Percentiles rank a stretch among this genome's conserved stretches.
Conservation (phyloP, 2,888 invertebrate species). For the Holacanthella duospinosa region DNA sequence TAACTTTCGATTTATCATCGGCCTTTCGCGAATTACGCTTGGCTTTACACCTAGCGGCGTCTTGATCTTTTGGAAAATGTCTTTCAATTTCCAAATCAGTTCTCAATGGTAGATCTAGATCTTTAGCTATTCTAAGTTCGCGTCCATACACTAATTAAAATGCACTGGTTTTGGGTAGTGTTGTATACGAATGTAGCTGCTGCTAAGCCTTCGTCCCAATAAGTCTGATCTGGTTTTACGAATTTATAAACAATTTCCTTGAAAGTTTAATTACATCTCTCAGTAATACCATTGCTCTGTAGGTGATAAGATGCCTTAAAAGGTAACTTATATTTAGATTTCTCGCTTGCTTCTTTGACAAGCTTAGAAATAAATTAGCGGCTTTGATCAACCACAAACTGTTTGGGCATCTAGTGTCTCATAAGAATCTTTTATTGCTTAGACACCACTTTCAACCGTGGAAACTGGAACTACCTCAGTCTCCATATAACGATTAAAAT, state of each 20-base stretch:
- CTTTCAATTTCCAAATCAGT: neutral
- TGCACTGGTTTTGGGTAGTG: neutral
- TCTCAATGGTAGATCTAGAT: neutral
- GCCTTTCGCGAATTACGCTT: neutral
- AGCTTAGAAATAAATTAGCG: neutral
- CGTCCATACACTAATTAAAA: neutral
- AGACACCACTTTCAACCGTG: neutral
- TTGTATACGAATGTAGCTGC: neutral
- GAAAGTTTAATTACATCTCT: neutral
- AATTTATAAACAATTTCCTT: neutral
- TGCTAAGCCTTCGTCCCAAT: neutral
- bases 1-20: neutral
- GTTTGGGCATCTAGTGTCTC: neutral
- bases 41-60: neutral
- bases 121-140: neutral
- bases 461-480: slow-evolving; percentile 26
- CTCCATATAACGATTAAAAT: slow-evolving; percentile 30
- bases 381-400: neutral
- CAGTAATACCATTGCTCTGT: neutral
- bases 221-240: neutral
- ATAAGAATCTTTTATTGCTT: neutral
- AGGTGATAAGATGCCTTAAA: neutral
- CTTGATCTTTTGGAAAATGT: neutral
- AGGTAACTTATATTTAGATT: neutral
- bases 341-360: neutral